Evolutionary conservation across 1,140 invertebrate species (phyloP).

Genomic region (Papilio helenus): DNA sequence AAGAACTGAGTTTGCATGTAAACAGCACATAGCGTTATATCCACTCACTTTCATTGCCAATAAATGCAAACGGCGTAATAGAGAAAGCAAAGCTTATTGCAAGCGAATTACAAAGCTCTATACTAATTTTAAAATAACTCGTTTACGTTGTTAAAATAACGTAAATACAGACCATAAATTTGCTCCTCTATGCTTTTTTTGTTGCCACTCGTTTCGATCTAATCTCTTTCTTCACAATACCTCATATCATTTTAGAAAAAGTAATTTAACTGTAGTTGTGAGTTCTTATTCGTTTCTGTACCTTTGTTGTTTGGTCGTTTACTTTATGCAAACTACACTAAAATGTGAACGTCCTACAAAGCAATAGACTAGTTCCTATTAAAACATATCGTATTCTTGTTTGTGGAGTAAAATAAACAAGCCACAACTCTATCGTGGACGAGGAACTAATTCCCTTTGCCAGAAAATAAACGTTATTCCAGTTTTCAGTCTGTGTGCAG

Average conservation of each 20-base stretch:
- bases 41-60: slow-evolving; percentile 12
- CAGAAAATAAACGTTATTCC: slow-evolving; percentile 11
- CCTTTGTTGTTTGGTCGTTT: too few species aligned
- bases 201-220: too few species aligned
- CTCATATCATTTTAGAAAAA: too few species aligned
- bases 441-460: slow-evolving; percentile 7
- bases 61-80: slow-evolving; percentile 22
- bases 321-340: too few species aligned
- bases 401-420: neutral
- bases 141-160: neutral
- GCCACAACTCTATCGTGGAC: slow-evolving; percentile 1
- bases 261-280: too few species aligned
- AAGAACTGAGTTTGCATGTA: slow-evolving; percentile 16
- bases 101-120: neutral
- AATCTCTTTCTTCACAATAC: too few species aligned
- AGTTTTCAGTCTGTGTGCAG: neutral
- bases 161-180: too few species aligned
- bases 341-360: too few species aligned
- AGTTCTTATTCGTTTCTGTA: too few species aligned
- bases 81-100: neutral
- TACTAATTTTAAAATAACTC: neutral
- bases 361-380: neutral
- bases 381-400: neutral
- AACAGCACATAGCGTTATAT: slow-evolving; percentile 5
- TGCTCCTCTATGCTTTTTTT: too few species aligned